Conservation (phyloP, 2,888 invertebrate species). For the Cantharis lateralis region DNA sequence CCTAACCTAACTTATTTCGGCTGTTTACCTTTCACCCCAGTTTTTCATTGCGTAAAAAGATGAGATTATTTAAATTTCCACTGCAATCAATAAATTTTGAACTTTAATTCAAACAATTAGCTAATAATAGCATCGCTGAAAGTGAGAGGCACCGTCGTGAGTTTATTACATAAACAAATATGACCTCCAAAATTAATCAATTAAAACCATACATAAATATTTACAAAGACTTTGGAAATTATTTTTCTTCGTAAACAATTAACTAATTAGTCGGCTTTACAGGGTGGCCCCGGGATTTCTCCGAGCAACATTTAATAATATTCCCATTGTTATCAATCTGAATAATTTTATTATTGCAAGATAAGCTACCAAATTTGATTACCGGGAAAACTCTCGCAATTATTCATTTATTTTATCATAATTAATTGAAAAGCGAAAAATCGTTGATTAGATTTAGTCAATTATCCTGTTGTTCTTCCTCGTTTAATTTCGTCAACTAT, state of each 20-base stretch:
- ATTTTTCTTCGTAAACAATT: background rate
- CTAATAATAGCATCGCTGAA: background rate
- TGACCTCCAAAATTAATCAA: conserved; percentile 1
- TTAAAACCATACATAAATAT: background rate
- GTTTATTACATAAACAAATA: background rate
- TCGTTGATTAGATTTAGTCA: background rate
- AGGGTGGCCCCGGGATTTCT: background rate
- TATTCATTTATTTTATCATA: background rate
- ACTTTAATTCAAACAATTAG: background rate
- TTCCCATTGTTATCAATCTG: background rate
- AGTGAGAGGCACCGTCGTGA: background rate
- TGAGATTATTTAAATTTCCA: background rate
- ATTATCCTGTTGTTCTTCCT: background rate
- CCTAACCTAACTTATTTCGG: background rate
- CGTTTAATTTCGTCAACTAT: background rate
- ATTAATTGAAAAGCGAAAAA: background rate
- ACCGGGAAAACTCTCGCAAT: background rate
- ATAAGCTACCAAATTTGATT: background rate
- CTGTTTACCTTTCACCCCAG: background rate
- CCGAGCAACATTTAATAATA: background rate
- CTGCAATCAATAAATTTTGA: background rate
- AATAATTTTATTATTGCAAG: background rate
- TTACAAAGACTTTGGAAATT: background rate
- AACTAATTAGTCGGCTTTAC: background rate
- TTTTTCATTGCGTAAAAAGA: background rate